A percentile compares a stretch with the other conserved stretches of the same genome.
phyloP scores from a whole-genome alignment of 1,140 invertebrate species.

The Portunus trituberculatus region DNA sequence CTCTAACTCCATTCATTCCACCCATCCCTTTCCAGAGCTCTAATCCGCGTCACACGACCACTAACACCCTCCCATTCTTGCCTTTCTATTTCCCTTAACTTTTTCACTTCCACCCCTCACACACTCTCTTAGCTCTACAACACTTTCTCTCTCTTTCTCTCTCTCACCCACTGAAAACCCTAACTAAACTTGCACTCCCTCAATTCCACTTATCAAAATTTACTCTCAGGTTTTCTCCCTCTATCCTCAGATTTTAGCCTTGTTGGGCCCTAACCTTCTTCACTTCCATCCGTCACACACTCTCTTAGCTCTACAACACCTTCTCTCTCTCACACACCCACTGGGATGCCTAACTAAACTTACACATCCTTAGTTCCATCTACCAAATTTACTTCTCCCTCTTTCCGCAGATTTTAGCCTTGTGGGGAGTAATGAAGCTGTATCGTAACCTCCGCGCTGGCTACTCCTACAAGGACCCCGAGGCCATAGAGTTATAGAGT shows the following conservation, averaged over 20 bases:
- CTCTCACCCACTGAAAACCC: too few species aligned
- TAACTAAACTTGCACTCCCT: too few species aligned
- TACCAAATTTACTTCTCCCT: background rate
- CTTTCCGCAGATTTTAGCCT: conserved; percentile 5
- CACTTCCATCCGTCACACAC: too few species aligned
- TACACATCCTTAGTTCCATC: background rate
- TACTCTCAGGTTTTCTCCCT: background rate
- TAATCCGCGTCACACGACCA: too few species aligned
- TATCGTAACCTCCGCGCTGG: conserved; percentile 32
- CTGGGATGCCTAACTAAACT: too few species aligned
- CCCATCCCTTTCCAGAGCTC: too few species aligned
- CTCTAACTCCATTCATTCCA: too few species aligned
- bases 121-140: too few species aligned
- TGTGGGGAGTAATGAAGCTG: conserved; percentile 40
- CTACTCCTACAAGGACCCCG: conserved; percentile 36
- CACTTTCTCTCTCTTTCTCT: background rate
- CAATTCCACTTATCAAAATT: background rate
- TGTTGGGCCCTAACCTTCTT: background rate
- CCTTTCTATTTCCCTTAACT: background rate
- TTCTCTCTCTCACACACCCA: background rate
- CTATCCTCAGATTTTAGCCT: background rate
- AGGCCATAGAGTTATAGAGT: conserved; percentile 39
- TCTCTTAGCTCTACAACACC: background rate
- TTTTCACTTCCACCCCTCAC: too few species aligned
- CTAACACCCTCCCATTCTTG: too few species aligned